Evolutionary conservation across 2,888 invertebrate species (phyloP), one percentile per base, ranked within the genome.

Genomic region (Drosophila formosana): DNA sequence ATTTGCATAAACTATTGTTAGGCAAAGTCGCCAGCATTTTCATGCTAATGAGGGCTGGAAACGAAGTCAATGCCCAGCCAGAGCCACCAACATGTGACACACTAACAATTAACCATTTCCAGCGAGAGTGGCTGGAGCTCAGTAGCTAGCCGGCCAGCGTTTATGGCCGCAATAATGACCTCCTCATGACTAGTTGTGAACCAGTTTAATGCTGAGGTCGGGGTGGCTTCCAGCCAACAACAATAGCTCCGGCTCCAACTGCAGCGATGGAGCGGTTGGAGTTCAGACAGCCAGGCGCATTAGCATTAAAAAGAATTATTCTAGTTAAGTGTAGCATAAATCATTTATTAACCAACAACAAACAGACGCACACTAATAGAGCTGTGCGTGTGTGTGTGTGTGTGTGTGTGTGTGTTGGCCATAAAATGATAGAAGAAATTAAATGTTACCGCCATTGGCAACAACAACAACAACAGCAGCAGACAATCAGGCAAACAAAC

Each of bases 251-350:
- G 39, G 26, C 23, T 49, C 13, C 50, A 23, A 34, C 34, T 23
- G 2, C 23, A 25, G 26, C 25, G 45, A 11, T 47, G 39, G 30
- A 30, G 8, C 50, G 41, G 32, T 18, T 49, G 41, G 8, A 3
- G 37, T n/a, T 4, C 30, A 39, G 18, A 28, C 18, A 45, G 41
- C 4, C 23, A 23, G 37, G 37, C 37, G 37, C 55, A 62, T 49
- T 49, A 64, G 50, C 72, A 81, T 80, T 84, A 73, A 76, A 71
- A 72, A 88, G 86, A 83, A 83, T 75, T 73, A 88, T 83, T 83
- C 83, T 88, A 60, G 80, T 72, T 75, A 71, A 78, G 66, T 77
- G 61, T 82, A 68, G 71, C 85, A 88, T 85, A 80, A 85, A 87
- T 83, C 75, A 72, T 68, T 57, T 77, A 73, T 67, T 76, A 69